phyloP scores from a whole-genome alignment of 1,140 invertebrate genomes.

The Rhopalosiphum padi region DNA sequence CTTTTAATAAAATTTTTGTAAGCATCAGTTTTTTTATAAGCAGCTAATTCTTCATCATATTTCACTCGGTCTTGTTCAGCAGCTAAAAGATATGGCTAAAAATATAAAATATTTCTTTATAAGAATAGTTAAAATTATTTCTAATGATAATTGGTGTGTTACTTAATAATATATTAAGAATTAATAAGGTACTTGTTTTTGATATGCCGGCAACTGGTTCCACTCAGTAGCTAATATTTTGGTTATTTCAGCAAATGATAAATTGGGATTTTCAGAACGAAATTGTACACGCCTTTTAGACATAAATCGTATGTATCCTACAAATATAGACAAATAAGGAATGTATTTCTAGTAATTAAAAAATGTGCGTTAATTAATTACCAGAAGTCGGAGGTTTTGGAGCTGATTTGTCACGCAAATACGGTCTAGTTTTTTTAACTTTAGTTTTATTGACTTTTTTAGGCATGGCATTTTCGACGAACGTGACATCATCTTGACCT shows the following conservation, averaged over 20 bases:
- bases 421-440: conserved; percentile 73
- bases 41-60: conserved; percentile 84
- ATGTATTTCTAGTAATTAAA: neutral
- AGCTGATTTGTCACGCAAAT: conserved; percentile 72
- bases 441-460: conserved; percentile 61
- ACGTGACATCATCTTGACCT: neutral
- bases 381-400: conserved; percentile 77
- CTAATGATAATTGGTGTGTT: neutral
- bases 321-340: conserved; percentile 60
- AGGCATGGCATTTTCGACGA: neutral
- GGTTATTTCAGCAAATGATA: conserved; percentile 87
- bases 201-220: conserved; percentile 80
- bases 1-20: conserved; percentile 80
- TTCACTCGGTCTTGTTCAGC: conserved; percentile 90
- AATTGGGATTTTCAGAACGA: conserved; percentile 78
- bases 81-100: conserved; percentile 84
- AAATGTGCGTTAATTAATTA: conserved; percentile 61
- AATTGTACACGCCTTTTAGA: conserved; percentile 86
- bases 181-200: conserved; percentile 72
- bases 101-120: conserved; percentile 40
- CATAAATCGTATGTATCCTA: conserved; percentile 84
- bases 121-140: conserved; percentile 5
- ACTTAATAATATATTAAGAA: neutral
- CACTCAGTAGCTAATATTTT: conserved; percentile 88
- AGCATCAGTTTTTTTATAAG: conserved; percentile 89